Percentiles rank a stretch among this genome's conserved stretches.
Conservation (phyloP, 1,140 invertebrate species). For the Lucilia cuprina region DNA sequence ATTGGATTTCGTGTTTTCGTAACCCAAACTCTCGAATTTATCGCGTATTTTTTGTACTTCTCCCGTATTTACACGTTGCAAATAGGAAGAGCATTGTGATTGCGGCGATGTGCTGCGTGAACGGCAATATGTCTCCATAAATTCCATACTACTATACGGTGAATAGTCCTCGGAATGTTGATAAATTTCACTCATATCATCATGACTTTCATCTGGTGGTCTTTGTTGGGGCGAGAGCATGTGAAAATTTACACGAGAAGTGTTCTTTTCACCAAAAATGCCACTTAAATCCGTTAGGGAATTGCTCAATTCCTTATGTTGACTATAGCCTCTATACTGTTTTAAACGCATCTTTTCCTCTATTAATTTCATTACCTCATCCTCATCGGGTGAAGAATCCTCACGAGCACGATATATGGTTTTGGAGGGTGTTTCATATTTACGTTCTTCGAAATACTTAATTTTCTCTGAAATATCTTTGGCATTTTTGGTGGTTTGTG, state of each 20-base stretch:
- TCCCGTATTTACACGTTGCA: conserved; percentile 74
- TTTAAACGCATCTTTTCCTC: conserved; percentile 51
- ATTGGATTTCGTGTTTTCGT: conserved; percentile 48
- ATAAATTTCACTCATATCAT: conserved; percentile 5
- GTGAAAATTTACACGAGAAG: conserved; percentile 60
- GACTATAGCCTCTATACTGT: conserved; percentile 32
- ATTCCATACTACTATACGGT: conserved; percentile 63
- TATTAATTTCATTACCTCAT: conserved; percentile 52
- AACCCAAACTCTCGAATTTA: conserved; percentile 73
- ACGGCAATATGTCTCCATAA: conserved; percentile 70
- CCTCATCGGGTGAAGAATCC: conserved; percentile 64
- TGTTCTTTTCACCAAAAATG: conserved; percentile 75
- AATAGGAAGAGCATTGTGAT: conserved; percentile 65
- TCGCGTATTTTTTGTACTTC: conserved; percentile 76
- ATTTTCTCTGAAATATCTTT: conserved; percentile 72
- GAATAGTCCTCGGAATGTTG: conserved; percentile 48
- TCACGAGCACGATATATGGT: conserved; percentile 68
- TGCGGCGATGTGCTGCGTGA: conserved; percentile 72
- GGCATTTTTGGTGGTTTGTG: conserved; percentile 63
- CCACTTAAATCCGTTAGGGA: conserved; percentile 81
- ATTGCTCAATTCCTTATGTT: conserved; percentile 61
- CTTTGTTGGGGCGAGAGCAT: conserved; percentile 56
- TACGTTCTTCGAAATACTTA: conserved; percentile 78
- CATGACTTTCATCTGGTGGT: conserved; percentile 44
- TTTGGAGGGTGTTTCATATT: conserved; percentile 62